Conservation (phyloP, 2,113 vertebrate genomes). For the Trogon surrucura region DNA sequence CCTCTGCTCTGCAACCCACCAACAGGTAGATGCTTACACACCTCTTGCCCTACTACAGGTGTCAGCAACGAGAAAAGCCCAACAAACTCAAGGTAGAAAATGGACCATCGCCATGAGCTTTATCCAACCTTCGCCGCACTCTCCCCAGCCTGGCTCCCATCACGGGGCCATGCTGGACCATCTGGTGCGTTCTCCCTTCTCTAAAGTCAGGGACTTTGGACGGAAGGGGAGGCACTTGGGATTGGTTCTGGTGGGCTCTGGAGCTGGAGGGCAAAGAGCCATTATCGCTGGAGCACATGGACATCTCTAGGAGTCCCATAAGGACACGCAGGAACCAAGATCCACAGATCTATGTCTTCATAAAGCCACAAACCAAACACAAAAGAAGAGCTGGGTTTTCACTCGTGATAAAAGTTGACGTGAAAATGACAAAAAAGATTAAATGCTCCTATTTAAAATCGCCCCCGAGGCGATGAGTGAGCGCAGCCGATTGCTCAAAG, state of each 20-base stretch:
- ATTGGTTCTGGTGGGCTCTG: neutral
- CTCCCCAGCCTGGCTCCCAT: neutral
- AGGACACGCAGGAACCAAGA: neutral
- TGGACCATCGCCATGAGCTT: neutral
- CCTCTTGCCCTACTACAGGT: neutral
- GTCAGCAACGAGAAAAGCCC: neutral
- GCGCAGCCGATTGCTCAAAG: neutral
- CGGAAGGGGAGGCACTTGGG: neutral
- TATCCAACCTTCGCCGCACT: rapidly evolving
- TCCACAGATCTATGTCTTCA: neutral
- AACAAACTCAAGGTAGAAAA: neutral
- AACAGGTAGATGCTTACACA: neutral
- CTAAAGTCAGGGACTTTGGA: neutral
- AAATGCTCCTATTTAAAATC: neutral
- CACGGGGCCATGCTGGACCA: neutral
- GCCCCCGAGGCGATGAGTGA: neutral
- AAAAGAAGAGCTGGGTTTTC: neutral
- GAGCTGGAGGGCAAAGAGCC: neutral
- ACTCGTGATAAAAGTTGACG: neutral
- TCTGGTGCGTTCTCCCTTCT: neutral
- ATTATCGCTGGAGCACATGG: neutral
- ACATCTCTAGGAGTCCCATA: neutral
- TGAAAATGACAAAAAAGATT: neutral
- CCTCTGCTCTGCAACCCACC: neutral
- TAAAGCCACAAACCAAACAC: neutral